phyloP scores from a whole-genome alignment of 2,888 invertebrate genomes.

The Apoda limacodes region DNA sequence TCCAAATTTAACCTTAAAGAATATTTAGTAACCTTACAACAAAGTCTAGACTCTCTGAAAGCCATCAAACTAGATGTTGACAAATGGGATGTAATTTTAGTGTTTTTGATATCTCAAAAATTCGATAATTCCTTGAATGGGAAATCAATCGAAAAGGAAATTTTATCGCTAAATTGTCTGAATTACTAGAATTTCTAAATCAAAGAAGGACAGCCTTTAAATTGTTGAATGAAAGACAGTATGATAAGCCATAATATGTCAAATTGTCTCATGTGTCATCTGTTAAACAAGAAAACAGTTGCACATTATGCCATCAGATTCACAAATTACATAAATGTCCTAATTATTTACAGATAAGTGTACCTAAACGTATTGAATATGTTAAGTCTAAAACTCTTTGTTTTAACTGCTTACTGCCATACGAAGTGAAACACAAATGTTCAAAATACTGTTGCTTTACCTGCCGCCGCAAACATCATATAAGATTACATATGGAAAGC shows the following conservation, averaged over 20 bases:
- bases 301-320: too few relatives aligned
- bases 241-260: too few relatives aligned
- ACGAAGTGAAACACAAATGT: not conserved
- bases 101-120: constrained; percentile 8
- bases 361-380: not conserved
- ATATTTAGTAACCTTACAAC: too few relatives aligned
- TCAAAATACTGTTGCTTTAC: not conserved
- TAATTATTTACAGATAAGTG: not conserved
- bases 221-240: not conserved
- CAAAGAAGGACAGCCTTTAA: not conserved
- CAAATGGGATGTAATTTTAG: constrained; percentile 7
- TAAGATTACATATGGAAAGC: not conserved
- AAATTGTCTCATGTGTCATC: too few relatives aligned
- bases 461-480: not conserved
- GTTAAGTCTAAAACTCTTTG: constrained; percentile 2
- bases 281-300: too few relatives aligned
- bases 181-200: not conserved
- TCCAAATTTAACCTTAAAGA: too few relatives aligned
- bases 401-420: constrained; percentile 1
- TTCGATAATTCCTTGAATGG: constrained; percentile 10
- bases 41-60: constrained; percentile 5
- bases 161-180: not conserved
- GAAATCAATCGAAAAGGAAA: constrained; percentile 8
- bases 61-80: constrained; percentile 1
- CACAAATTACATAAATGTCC: constrained; percentile 2